phyloP scores from a whole-genome alignment of 2,113 vertebrate species.

The Oryzias javanicus region DNA sequence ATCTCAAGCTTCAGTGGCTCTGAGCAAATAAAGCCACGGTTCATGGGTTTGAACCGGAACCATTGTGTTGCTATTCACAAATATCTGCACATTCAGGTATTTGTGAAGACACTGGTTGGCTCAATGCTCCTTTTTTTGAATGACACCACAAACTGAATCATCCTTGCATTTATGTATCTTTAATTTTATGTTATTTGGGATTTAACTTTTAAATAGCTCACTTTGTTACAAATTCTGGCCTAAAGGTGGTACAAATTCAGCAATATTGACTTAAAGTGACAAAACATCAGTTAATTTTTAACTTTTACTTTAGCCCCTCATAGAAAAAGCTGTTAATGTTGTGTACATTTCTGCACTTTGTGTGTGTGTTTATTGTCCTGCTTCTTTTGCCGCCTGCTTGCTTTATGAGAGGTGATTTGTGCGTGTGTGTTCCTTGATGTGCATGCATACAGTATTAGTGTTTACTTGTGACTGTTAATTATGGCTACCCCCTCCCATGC shows the following conservation, averaged over 20 bases:
- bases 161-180: too few relatives aligned
- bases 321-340: background rate
- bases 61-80: background rate
- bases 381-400: constrained; percentile 22
- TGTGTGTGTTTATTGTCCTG: constrained; percentile 3
- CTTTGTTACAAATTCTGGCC: too few relatives aligned
- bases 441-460: constrained; percentile 30
- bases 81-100: constrained; percentile 1
- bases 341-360: background rate
- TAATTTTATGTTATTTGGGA: too few relatives aligned
- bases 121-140: background rate
- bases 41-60: constrained; percentile 33
- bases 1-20: constrained; percentile 24
- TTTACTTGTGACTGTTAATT: constrained; percentile 61
- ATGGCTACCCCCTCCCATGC: constrained; percentile 16
- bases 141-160: background rate
- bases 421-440: constrained; percentile 19
- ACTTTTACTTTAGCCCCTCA: too few relatives aligned
- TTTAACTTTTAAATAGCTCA: too few relatives aligned
- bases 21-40: constrained; percentile 29
- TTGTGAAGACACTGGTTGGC: background rate
- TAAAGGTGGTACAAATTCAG: too few relatives aligned
- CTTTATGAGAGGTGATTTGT: constrained; percentile 30
- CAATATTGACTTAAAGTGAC: too few relatives aligned
- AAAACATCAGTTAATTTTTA: too few relatives aligned